Conservation (phyloP, 2,797 vertebrate species). For the Coluber constrictor region DNA sequence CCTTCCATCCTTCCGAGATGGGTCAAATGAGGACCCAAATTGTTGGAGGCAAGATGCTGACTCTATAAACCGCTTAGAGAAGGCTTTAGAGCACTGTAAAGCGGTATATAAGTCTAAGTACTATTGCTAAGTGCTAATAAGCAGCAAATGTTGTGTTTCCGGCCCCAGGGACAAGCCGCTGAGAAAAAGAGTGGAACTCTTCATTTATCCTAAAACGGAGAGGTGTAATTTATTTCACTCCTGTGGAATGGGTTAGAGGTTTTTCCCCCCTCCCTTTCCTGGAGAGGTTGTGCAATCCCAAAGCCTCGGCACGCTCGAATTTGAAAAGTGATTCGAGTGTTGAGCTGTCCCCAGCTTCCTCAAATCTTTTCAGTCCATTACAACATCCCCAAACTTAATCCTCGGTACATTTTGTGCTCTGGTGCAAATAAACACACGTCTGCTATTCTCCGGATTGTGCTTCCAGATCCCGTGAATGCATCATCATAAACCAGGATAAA, state of each 20-base stretch:
- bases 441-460: background rate
- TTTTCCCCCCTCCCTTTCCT: background rate
- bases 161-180: no score
- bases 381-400: constrained; percentile 11
- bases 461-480: background rate
- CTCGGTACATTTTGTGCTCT: constrained; percentile 10
- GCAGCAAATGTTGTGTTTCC: background rate
- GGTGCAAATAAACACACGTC: background rate
- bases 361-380: background rate
- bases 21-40: no score
- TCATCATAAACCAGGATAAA: background rate
- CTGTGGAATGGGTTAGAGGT: background rate
- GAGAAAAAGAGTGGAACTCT: background rate
- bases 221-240: background rate
- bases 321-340: background rate
- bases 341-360: background rate
- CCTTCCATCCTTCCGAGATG: no score
- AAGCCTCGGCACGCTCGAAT: background rate
- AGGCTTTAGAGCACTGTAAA: no score
- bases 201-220: background rate
- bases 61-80: no score
- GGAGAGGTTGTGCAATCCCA: background rate
- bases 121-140: background rate
- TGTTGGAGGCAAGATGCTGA: no score
- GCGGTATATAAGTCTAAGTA: no score